Evolutionary conservation across 2,888 invertebrate genomes (phyloP).

Genomic region (Leptinotarsa haldemani): DNA sequence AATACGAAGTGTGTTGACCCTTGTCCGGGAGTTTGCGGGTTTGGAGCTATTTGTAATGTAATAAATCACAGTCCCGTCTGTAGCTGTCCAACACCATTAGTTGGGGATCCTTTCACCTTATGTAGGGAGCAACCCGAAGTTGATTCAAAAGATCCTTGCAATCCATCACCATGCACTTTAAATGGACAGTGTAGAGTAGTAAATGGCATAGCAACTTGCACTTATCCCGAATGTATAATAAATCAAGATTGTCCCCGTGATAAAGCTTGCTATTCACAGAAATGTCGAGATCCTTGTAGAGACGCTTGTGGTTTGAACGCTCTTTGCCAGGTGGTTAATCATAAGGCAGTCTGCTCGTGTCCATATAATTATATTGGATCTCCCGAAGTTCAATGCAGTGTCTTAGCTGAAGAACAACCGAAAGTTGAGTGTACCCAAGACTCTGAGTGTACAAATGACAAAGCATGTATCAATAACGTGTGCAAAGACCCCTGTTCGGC

Average conservation of each 20-base stretch:
- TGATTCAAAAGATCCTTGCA: constrained; percentile 77
- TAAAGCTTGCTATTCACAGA: constrained; percentile 82
- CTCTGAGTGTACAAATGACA: constrained; percentile 83
- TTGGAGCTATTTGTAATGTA: constrained; percentile 80
- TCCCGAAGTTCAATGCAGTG: constrained; percentile 79
- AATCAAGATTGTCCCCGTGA: constrained; percentile 89
- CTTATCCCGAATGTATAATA: constrained; percentile 88
- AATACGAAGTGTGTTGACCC: constrained; percentile 85
- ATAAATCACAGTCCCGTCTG: constrained; percentile 90
- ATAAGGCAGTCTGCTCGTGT: constrained; percentile 86
- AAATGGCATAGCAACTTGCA: constrained; percentile 78
- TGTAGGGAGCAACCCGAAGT: constrained; percentile 69
- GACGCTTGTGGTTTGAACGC: constrained; percentile 88
- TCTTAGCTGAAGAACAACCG: constrained; percentile 65
- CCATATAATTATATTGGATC: constrained; percentile 83
- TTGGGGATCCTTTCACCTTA: constrained; percentile 85
- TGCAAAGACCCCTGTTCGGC: constrained; percentile 82
- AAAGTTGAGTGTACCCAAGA: constrained; percentile 82
- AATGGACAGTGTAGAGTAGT: constrained; percentile 84
- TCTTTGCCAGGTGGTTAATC: constrained; percentile 82
- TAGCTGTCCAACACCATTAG: constrained; percentile 77
- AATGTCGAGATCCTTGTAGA: constrained; percentile 86
- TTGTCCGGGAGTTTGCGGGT: constrained; percentile 83
- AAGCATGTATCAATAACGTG: constrained; percentile 81
- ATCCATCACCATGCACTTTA: constrained; percentile 84